phyloP scores from a whole-genome alignment of 2,113 vertebrate species.

The Oenanthe melanoleuca region DNA sequence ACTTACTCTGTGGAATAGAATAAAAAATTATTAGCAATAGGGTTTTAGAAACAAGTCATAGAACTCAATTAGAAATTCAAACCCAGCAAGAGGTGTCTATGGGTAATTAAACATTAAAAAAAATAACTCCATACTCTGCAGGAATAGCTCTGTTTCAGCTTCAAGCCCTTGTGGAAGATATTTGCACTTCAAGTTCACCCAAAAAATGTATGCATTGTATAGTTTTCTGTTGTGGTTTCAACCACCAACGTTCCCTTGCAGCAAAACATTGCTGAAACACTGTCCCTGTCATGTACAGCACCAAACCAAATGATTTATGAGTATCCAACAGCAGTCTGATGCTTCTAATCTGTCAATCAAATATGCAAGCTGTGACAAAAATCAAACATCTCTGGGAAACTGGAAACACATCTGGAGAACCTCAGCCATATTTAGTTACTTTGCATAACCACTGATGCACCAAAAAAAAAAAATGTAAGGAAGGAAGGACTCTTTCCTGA shows the following conservation, averaged over 20 bases:
- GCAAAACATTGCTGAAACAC: not conserved
- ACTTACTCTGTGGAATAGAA: not conserved
- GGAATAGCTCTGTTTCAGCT: not conserved
- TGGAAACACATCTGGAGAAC: not conserved
- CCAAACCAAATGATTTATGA: not conserved
- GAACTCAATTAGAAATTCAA: not conserved
- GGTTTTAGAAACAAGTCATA: not conserved
- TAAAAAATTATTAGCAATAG: not conserved
- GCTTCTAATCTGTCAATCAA: not conserved
- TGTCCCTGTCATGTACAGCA: not conserved
- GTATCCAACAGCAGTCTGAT: not conserved
- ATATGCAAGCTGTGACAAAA: not conserved
- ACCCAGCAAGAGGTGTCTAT: not conserved
- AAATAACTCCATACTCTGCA: not conserved
- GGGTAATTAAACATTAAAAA: not conserved
- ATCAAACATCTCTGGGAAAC: not conserved
- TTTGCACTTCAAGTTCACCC: not conserved
- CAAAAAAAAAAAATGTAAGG: not conserved
- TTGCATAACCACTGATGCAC: fast-evolving
- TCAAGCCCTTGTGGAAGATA: not conserved
- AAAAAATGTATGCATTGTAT: not conserved
- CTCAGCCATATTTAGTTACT: not conserved
- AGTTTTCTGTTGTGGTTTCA: not conserved
- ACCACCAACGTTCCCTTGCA: not conserved
- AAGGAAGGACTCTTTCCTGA: not conserved